These are phyloP conservation scores for Papilio polyxenes DNA, from an alignment of 1,140 invertebrate genomes.

Conservation along the genomic window DNA sequence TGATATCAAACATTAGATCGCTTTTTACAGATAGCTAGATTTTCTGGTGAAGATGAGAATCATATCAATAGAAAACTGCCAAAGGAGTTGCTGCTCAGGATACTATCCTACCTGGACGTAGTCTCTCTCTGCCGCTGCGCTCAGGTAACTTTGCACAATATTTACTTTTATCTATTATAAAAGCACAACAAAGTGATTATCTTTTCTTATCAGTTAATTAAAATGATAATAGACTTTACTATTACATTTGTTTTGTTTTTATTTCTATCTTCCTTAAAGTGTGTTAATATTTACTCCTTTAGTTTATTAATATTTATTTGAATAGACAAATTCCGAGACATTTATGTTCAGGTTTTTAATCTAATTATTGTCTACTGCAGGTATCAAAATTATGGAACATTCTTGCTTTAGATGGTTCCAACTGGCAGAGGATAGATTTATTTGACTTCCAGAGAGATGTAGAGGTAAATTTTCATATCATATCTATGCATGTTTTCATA, in stretches of 20 bases:
- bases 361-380: slow-evolving; percentile 82
- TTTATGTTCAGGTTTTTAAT: background rate
- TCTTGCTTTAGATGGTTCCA: slow-evolving; percentile 98
- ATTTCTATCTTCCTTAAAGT: background rate
- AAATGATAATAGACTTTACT: background rate
- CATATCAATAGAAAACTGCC: slow-evolving; percentile 98
- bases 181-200: background rate
- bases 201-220: background rate
- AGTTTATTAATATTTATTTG: too few relatives aligned
- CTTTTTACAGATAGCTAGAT: slow-evolving; percentile 71
- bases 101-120: slow-evolving; percentile 99
- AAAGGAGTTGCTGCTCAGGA: slow-evolving; percentile 95
- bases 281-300: background rate
- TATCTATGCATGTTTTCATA: background rate
- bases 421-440: slow-evolving; percentile 99
- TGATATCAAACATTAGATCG: background rate
- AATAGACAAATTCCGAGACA: background rate
- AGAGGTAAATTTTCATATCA: slow-evolving; percentile 84
- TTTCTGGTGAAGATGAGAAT: slow-evolving; percentile 88
- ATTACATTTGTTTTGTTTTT: background rate
- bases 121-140: slow-evolving; percentile 98
- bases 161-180: background rate
- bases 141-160: slow-evolving; percentile 83
- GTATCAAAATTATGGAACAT: slow-evolving; percentile 98
- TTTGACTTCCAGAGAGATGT: slow-evolving; percentile 99